These are phyloP conservation scores for Leptinotarsa lineolata DNA, from an alignment of 1,140 invertebrate species.

Conservation along the genomic window DNA sequence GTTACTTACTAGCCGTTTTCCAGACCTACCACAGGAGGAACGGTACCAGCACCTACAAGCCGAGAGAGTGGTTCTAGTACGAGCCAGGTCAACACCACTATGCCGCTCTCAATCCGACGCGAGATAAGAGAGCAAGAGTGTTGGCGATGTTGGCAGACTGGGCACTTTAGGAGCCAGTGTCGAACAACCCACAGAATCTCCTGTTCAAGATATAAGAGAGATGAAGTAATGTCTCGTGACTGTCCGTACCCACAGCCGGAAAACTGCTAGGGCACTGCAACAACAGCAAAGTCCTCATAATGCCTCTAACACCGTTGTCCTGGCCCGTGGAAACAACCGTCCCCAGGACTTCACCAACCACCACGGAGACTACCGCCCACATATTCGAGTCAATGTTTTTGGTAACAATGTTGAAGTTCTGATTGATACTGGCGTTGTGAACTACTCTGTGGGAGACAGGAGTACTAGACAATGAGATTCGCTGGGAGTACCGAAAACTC, in stretches of 20 bases:
- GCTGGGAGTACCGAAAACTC: background rate
- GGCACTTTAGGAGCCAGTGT: background rate
- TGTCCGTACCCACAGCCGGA: background rate
- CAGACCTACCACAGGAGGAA: no score
- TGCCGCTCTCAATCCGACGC: no score
- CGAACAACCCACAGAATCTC: background rate
- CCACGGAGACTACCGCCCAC: background rate
- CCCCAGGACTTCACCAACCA: background rate
- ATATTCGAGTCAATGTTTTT: background rate
- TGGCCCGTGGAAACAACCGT: no score
- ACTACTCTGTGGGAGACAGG: background rate
- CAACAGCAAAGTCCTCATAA: background rate
- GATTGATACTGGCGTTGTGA: conserved; percentile 15
- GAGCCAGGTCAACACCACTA: no score
- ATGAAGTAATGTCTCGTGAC: conserved; percentile 12
- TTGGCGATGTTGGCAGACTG: background rate
- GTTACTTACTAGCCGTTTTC: no score
- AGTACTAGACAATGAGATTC: conserved; percentile 19
- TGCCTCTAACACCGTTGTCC: no score
- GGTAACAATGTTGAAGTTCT: background rate
- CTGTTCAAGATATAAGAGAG: conserved; percentile 12
- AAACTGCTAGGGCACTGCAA: no score
- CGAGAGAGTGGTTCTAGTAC: no score
- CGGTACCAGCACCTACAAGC: no score
- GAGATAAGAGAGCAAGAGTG: background rate